Percentiles rank a stretch among this genome's conserved stretches.
Conservation (phyloP, 2,113 vertebrate species). For the Chlorocebus sabaeus region DNA sequence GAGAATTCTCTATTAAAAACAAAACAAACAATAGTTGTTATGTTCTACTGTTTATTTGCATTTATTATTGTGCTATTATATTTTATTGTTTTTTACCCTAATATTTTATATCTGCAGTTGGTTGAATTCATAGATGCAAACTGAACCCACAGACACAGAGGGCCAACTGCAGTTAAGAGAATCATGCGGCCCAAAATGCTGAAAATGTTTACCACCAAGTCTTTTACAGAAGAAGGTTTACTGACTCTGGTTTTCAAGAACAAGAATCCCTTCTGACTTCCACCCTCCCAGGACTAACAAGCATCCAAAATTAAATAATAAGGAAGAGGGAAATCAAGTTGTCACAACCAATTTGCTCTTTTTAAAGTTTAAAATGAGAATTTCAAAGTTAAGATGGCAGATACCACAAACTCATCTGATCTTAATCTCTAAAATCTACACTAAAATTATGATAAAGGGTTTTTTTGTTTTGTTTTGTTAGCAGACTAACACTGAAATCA, state of each 20-base stretch:
- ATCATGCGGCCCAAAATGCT: neutral
- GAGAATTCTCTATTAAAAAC: too few species aligned
- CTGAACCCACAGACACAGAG: neutral
- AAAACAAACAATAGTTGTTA: too few species aligned
- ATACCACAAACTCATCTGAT: neutral
- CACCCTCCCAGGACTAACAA: neutral
- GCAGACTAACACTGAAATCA: neutral
- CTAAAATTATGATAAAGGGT: neutral
- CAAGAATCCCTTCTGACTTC: neutral
- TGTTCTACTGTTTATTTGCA: neutral
- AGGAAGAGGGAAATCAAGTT: neutral
- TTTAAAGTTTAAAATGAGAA: neutral
- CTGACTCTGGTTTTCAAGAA: neutral
- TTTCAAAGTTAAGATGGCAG: neutral
- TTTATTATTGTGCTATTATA: neutral
- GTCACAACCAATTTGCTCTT: neutral
- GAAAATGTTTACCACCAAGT: neutral
- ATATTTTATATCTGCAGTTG: neutral
- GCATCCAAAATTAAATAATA: neutral
- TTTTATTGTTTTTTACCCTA: neutral
- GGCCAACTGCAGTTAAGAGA: neutral
- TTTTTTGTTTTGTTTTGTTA: neutral
- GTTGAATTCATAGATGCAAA: neutral
- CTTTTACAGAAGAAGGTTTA: neutral
- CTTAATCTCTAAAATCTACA: constrained; percentile 12